phyloP scores from a whole-genome alignment of 64 coral and sea anemone species.

The Montipora sp. region DNA sequence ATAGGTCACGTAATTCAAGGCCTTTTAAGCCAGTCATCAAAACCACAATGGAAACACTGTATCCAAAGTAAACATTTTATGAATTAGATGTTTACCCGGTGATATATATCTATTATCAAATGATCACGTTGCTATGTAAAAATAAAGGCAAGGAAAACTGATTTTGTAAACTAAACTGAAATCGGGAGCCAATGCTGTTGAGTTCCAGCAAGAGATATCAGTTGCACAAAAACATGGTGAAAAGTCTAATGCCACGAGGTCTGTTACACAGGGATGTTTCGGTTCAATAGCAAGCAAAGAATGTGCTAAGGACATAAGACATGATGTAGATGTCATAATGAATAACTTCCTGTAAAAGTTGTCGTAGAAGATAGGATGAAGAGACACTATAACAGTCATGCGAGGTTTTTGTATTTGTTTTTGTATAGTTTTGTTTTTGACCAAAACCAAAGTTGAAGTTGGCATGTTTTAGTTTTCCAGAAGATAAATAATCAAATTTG shows the following conservation, averaged over 20 bases:
- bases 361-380: no score
- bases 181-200: not conserved
- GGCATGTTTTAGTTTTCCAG: no score
- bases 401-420: not conserved
- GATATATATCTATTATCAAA: no score
- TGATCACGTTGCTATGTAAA: not conserved
- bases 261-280: not conserved
- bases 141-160: not conserved
- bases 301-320: no score
- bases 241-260: not conserved
- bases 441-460: not conserved
- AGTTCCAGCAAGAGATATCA: not conserved
- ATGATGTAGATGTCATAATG: no score
- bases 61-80: not conserved
- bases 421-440: conserved; percentile 19
- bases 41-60: not conserved
- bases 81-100: not conserved
- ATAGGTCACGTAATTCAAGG: not conserved
- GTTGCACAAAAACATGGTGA: not conserved
- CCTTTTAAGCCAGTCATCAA: no score
- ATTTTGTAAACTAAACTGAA: not conserved
- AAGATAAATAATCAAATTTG: no score
- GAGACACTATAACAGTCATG: no score
- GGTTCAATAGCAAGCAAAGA: not conserved
- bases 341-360: no score